Base-by-base conservation (phyloP, 2,888 invertebrate species). In the Clistopyga incitator region DNA sequence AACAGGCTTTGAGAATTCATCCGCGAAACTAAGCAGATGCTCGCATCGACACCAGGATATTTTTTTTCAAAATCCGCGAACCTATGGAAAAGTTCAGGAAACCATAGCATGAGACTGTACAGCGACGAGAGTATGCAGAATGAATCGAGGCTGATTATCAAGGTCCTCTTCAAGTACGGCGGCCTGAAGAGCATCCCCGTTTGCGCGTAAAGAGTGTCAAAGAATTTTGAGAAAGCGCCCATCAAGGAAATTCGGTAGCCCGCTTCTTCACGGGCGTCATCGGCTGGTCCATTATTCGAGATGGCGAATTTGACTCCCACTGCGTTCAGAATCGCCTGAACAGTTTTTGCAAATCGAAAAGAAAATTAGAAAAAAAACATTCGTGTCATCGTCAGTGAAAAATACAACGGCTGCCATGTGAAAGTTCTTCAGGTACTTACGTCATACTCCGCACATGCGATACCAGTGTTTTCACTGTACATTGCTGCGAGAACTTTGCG, bases 101-200 rank as follows among this genome's bases (percentile, higher is more conserved):
- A 97, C 98, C 98, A 98, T 91, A 98, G 95, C 96, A 97, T 97
- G 64, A 98, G 94, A 11, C 98, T 97, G 93, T 98, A 98, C 93
- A 97, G 98, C 90, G 98, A 97, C 93, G 97, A 95, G 67, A 96
- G 97, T 85, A 97, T 94, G 90, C 97, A 97, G 92, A 97, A 97
- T 91, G 97, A 97, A 85, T 97, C 96, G 65, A 96, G 93, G 91
- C 97, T 96, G 75, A 97, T 96, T 81, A 97, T 94, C 78, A 96
- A 91, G 34, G 97, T 97, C 91, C 96, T 96, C 89, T 95, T 95
- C 70, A 96, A 93, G 94, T 96, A 96, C 34, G 97, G 96, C 2
- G 96, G 95, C 88, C 94, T 95, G 93, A 96, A 96, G 20, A 97
- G 94, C 10, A 95, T 95, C 91, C 96, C 95, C 18, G 96, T 96